Percentiles rank a stretch among this genome's conserved stretches.
These are phyloP conservation scores for Eidolon helvum DNA, from an alignment of 2,113 vertebrate genomes.

Conservation along the genomic window DNA sequence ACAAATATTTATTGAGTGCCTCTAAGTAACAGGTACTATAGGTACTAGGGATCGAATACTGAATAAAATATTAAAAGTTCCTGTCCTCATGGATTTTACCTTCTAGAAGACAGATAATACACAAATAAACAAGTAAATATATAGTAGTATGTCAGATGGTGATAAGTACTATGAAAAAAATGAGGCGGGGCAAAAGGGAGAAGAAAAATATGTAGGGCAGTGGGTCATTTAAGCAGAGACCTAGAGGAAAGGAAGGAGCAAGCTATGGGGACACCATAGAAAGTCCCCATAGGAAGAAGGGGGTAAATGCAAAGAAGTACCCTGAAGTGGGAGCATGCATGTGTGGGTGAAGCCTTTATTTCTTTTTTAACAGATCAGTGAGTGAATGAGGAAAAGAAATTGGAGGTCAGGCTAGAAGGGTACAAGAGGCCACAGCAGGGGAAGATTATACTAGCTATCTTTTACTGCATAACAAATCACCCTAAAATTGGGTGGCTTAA, in stretches of 20 bases:
- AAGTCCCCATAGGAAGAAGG: not conserved
- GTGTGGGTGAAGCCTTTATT: not conserved
- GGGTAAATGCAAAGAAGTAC: not conserved
- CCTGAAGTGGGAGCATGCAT: not conserved
- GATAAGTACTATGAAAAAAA: not conserved
- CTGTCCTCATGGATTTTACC: not conserved
- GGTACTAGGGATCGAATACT: not conserved
- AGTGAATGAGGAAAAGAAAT: not conserved
- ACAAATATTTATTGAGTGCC: not conserved
- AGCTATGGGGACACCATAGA: rapidly evolving
- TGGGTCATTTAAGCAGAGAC: not conserved
- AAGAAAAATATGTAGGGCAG: not conserved
- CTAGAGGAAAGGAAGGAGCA: not conserved
- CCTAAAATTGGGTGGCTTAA: not conserved
- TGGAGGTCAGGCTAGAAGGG: not conserved
- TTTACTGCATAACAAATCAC: not conserved
- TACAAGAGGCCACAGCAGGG: not conserved
- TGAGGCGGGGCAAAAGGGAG: not conserved
- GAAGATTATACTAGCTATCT: not conserved
- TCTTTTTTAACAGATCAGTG: too few species aligned
- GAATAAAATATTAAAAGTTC: not conserved
- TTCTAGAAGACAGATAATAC: not conserved
- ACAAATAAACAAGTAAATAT: not conserved
- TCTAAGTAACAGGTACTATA: not conserved
- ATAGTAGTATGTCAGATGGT: not conserved